Conservation (phyloP, 2,113 vertebrate genomes). For the Cephalopterus ornatus region DNA sequence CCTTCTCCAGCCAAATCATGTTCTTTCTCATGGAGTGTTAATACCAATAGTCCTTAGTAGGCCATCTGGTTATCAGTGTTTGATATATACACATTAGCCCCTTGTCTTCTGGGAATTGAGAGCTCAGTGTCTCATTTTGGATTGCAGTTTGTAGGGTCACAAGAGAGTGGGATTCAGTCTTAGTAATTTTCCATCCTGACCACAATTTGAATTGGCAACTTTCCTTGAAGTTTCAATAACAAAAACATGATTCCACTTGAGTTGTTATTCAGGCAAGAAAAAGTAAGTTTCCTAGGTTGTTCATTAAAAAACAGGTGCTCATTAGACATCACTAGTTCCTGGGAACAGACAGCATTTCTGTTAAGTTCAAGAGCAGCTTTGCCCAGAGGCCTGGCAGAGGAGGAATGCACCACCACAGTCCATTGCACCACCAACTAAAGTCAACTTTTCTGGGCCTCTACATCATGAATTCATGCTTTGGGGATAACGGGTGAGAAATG, state of each 20-base stretch:
- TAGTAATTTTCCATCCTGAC: background rate
- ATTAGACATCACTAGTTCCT: background rate
- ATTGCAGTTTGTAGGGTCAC: no score
- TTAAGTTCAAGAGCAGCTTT: background rate
- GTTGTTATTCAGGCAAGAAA: background rate
- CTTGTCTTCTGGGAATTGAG: background rate
- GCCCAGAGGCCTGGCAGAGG: background rate
- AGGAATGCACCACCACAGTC: background rate
- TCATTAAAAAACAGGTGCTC: background rate
- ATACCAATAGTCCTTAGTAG: background rate
- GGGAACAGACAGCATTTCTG: background rate
- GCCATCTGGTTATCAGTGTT: background rate
- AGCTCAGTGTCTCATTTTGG: background rate
- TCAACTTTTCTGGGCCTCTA: background rate
- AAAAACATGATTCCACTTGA: background rate
- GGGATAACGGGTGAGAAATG: background rate
- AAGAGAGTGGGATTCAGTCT: background rate
- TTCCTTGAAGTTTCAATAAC: background rate
- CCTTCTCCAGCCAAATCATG: background rate
- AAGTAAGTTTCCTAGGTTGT: background rate
- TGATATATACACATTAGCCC: background rate
- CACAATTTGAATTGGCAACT: background rate
- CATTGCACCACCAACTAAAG: background rate
- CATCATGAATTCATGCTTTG: background rate
- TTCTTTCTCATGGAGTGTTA: fast-evolving